phyloP scores from a whole-genome alignment of 1,140 invertebrate species.

The Psilanteris sp. region DNA sequence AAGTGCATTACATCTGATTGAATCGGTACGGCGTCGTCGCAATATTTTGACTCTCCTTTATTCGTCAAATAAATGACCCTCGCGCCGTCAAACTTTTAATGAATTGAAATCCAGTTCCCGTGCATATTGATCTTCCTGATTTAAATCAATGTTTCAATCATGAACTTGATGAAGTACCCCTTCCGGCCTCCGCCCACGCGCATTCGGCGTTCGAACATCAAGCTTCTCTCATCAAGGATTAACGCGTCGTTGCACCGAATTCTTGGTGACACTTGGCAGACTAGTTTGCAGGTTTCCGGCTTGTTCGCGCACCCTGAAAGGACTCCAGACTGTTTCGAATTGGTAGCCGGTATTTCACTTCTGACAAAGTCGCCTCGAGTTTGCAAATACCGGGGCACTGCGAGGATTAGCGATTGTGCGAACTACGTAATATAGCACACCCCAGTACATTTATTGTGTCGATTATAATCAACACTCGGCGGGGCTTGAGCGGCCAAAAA shows the following conservation, averaged over 20 bases:
- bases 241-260: conserved; percentile 62
- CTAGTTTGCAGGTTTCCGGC: conserved; percentile 61
- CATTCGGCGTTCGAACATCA: conserved; percentile 40
- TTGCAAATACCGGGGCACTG: conserved; percentile 61
- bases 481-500: too few relatives aligned
- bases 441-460: conserved; percentile 30
- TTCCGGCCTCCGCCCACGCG: too few relatives aligned
- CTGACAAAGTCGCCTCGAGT: conserved; percentile 58
- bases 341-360: conserved; percentile 61
- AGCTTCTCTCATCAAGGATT: conserved; percentile 60
- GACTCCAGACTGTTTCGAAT: conserved; percentile 62
- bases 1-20: background rate
- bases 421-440: conserved; percentile 38
- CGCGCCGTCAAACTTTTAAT: conserved; percentile 36
- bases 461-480: conserved; percentile 37
- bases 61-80: conserved; percentile 19
- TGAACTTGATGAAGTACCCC: conserved; percentile 56
- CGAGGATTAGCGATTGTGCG: conserved; percentile 48
- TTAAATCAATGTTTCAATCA: conserved; percentile 61
- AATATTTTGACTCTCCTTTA: conserved; percentile 16
- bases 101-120: conserved; percentile 51
- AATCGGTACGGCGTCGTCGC: background rate
- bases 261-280: conserved; percentile 65
- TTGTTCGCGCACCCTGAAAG: conserved; percentile 61
- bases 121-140: conserved; percentile 56